Conservation (phyloP, 2,797 vertebrate species). For the Chaetophractus vellerosus region DNA sequence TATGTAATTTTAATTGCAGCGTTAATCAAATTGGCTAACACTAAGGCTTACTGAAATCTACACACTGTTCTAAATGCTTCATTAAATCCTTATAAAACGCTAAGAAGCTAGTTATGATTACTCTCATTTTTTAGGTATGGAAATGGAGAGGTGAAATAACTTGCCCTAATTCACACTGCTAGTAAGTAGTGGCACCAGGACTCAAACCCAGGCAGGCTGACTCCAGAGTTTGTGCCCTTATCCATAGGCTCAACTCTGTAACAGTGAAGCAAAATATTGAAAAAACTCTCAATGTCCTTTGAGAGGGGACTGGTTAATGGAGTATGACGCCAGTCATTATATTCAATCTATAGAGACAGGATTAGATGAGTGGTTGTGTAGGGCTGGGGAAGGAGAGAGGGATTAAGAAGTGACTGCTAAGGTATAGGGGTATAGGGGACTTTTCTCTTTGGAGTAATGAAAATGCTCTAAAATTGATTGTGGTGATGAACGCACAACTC, state of each 20-base stretch:
- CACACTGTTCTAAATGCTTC: neutral
- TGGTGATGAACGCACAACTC: no score
- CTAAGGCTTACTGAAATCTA: no score
- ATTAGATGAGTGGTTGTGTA: no score
- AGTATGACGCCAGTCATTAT: neutral
- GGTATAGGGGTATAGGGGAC: no score
- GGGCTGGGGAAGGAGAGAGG: no score
- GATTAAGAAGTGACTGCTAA: no score
- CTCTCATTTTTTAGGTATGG: neutral
- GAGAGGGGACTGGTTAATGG: neutral
- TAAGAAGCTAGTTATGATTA: neutral
- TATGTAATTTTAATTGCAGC: neutral
- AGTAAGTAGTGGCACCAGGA: no score
- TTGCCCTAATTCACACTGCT: neutral
- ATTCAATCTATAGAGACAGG: no score
- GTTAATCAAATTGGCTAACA: neutral
- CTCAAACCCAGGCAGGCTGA: neutral
- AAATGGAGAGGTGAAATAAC: neutral
- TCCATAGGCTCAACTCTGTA: neutral
- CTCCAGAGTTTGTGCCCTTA: neutral
- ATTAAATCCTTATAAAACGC: neutral
- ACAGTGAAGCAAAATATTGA: neutral
- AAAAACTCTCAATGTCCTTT: neutral
- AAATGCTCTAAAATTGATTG: no score
- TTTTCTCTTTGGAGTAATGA: no score